These are phyloP conservation scores for Cantharis nigra DNA, from an alignment of 2,888 invertebrate genomes.

Conservation along the genomic window DNA sequence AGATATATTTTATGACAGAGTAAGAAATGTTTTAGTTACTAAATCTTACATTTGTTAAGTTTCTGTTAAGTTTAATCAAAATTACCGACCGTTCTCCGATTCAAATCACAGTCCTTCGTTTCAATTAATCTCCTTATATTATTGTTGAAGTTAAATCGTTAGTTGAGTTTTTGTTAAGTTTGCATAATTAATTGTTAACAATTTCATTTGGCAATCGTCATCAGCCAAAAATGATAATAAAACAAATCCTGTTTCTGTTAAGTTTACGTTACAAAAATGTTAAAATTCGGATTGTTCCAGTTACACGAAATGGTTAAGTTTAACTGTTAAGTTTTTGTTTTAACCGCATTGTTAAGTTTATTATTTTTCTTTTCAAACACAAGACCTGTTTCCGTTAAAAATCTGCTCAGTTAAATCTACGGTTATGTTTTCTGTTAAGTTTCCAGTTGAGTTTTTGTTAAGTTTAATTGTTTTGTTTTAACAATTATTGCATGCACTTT, in stretches of 20 bases:
- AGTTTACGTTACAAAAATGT: background rate
- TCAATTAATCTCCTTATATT: background rate
- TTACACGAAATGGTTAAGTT: background rate
- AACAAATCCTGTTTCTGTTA: background rate
- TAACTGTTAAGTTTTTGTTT: background rate
- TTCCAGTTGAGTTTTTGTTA: slow-evolving; percentile 21
- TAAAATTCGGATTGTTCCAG: background rate
- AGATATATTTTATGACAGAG: background rate
- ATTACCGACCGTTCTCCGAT: background rate
- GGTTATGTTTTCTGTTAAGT: background rate
- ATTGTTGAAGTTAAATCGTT: background rate
- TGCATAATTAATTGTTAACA: background rate
- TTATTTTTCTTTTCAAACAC: background rate
- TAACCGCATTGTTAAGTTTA: background rate
- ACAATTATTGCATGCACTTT: background rate
- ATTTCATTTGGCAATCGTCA: background rate
- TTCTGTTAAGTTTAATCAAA: slow-evolving; percentile 22
- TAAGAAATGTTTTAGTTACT: background rate
- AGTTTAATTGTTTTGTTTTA: background rate
- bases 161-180: background rate
- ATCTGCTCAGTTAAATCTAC: background rate
- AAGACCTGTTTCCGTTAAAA: background rate
- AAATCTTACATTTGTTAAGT: slow-evolving; percentile 15
- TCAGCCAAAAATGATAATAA: background rate
- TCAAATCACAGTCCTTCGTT: background rate